These are phyloP conservation scores for Galeopterus variegatus DNA, from an alignment of 2,113 vertebrate species.

Conservation along the genomic window DNA sequence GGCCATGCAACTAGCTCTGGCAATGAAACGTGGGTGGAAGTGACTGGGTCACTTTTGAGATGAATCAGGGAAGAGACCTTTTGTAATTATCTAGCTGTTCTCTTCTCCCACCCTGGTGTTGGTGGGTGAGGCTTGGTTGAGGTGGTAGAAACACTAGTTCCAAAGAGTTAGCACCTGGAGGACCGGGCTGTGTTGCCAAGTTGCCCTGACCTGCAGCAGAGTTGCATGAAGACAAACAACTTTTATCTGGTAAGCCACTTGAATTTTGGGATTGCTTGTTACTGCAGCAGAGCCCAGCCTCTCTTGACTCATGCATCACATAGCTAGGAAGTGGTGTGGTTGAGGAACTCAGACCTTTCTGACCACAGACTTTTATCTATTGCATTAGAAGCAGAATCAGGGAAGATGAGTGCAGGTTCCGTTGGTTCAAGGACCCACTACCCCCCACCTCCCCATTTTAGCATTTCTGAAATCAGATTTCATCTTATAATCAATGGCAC, in stretches of 20 bases:
- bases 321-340: background rate
- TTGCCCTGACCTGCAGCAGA: background rate
- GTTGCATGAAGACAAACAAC: background rate
- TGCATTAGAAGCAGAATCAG: background rate
- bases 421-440: background rate
- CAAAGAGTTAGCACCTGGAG: background rate
- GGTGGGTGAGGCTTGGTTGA: background rate
- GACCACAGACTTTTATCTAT: background rate
- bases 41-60: background rate
- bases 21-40: no score
- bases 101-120: rapidly evolving
- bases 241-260: background rate
- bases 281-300: background rate
- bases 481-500: background rate
- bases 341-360: background rate
- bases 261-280: background rate
- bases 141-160: background rate
- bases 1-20: background rate
- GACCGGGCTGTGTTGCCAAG: background rate
- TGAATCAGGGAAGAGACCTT: background rate
- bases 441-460: background rate
- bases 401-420: background rate
- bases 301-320: background rate
- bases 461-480: background rate
- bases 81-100: background rate